These are phyloP conservation scores for Listronotus bonariensis DNA, from an alignment of 1,140 invertebrate genomes.

Conservation along the genomic window DNA sequence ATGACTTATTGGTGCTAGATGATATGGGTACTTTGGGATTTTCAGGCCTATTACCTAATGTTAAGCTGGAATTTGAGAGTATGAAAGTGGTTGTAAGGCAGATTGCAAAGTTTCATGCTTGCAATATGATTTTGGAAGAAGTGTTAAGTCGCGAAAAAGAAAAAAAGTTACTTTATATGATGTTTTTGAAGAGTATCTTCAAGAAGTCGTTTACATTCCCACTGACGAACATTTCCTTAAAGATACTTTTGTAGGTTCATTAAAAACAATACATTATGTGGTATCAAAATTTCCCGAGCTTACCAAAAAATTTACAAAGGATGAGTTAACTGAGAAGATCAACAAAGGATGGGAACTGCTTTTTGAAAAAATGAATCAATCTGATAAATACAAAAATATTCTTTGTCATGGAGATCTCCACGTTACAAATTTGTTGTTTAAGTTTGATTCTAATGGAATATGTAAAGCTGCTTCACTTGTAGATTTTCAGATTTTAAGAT, in stretches of 20 bases:
- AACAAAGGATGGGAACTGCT: background rate
- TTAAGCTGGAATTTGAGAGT: conserved; percentile 12
- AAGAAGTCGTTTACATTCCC: conserved; percentile 3
- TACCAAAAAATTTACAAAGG: background rate
- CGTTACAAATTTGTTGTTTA: conserved; percentile 57
- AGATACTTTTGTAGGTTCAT: no score
- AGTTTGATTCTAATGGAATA: conserved; percentile 56
- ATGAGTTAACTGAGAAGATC: background rate
- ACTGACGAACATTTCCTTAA: background rate
- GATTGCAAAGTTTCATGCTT: conserved; percentile 36
- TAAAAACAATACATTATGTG: background rate
- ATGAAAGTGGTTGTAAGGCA: conserved; percentile 18
- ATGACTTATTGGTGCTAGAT: conserved; percentile 21
- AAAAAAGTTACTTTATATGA: conserved; percentile 8
- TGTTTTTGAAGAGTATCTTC: conserved; percentile 4
- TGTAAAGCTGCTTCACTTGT: conserved; percentile 56
- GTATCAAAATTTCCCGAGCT: conserved; percentile 1
- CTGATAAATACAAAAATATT: conserved; percentile 45
- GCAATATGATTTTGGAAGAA: conserved; percentile 39
- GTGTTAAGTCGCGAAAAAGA: conserved; percentile 29
- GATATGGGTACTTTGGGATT: conserved; percentile 23
- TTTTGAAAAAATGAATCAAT: conserved; percentile 21
- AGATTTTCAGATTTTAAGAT: conserved; percentile 61
- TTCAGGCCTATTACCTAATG: conserved; percentile 10
- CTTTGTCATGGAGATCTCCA: conserved; percentile 57